Percentiles rank a stretch among this genome's conserved stretches.
Evolutionary conservation across 92 coral and sea anemone genomes (phyloP).

Genomic region (Montipora capitata): DNA sequence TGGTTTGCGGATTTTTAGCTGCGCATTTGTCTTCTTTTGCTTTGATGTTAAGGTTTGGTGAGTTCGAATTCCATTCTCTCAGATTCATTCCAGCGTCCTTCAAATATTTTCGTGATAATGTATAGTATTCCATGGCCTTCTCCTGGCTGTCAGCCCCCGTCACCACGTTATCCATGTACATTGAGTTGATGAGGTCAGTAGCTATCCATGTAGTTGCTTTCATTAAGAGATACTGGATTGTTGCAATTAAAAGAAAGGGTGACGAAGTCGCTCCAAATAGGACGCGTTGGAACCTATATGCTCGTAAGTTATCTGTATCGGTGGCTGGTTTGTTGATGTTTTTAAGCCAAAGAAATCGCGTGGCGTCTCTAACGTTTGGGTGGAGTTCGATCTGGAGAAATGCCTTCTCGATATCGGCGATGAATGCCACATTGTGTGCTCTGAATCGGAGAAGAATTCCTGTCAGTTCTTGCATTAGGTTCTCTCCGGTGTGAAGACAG

Average conservation of each 20-base stretch:
- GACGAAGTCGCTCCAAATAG: slow-evolving; percentile 65
- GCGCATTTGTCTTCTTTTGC: slow-evolving; percentile 25
- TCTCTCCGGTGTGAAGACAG: too few species aligned
- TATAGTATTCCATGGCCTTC: slow-evolving; percentile 45
- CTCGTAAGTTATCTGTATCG: slow-evolving; percentile 32
- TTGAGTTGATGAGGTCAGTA: slow-evolving; percentile 31
- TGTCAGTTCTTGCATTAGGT: slow-evolving; percentile 15
- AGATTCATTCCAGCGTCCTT: slow-evolving; percentile 66
- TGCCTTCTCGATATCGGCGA: not conserved
- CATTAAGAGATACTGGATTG: slow-evolving; percentile 32
- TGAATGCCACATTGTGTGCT: not conserved
- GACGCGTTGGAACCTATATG: slow-evolving; percentile 32
- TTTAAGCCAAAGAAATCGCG: slow-evolving; percentile 28
- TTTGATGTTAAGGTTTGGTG: slow-evolving; percentile 24
- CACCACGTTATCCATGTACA: slow-evolving; percentile 67
- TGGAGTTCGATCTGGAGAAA: slow-evolving; percentile 11
- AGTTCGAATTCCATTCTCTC: slow-evolving; percentile 61
- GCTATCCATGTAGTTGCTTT: slow-evolving; percentile 19
- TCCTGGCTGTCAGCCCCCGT: slow-evolving; percentile 24
- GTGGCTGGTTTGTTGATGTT: slow-evolving; percentile 19
- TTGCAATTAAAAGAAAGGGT: slow-evolving; percentile 49
- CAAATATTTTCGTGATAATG: slow-evolving; percentile 25
- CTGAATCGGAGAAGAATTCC: too few species aligned
- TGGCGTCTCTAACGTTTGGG: slow-evolving; percentile 26
- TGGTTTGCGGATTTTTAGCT: slow-evolving; percentile 22